phyloP scores from a whole-genome alignment of 2,888 invertebrate genomes.

The Diachrysia chrysitis region DNA sequence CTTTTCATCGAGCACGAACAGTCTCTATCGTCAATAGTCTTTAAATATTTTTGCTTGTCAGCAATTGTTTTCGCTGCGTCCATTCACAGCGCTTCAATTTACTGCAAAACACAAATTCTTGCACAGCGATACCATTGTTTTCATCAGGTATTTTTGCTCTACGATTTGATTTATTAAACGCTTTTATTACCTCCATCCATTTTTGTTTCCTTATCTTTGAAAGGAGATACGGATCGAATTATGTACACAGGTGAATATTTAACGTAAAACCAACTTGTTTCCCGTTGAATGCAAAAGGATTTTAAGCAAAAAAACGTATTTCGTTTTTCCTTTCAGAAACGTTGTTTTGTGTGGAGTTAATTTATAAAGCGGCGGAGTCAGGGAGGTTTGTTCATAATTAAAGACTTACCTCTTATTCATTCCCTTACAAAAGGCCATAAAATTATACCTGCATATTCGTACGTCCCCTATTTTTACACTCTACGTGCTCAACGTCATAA shows the following conservation, averaged over 20 bases:
- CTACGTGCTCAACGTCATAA: slow-evolving; percentile 80
- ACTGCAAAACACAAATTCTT: slow-evolving; percentile 56
- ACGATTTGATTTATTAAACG: slow-evolving; percentile 61
- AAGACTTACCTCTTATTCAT: slow-evolving; percentile 81
- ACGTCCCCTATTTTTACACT: slow-evolving; percentile 78
- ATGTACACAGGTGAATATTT: slow-evolving; percentile 47
- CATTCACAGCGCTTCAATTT: slow-evolving; percentile 60
- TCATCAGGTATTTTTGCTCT: slow-evolving; percentile 56
- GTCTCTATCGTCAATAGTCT: slow-evolving; percentile 23
- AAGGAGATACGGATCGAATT: slow-evolving; percentile 58
- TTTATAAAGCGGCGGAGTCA: slow-evolving; percentile 69
- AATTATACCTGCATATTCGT: slow-evolving; percentile 84
- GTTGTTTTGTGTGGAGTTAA: slow-evolving; percentile 72
- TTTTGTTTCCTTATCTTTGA: slow-evolving; percentile 57
- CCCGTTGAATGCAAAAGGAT: slow-evolving; percentile 56
- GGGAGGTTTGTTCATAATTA: slow-evolving; percentile 79
- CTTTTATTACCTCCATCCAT: slow-evolving; percentile 54
- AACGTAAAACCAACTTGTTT: slow-evolving; percentile 53
- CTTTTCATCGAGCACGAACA: slow-evolving; percentile 20
- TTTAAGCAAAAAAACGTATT: slow-evolving; percentile 54
- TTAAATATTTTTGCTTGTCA: slow-evolving; percentile 54
- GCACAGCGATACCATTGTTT: slow-evolving; percentile 59
- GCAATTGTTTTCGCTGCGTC: slow-evolving; percentile 51
- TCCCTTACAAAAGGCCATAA: slow-evolving; percentile 79
- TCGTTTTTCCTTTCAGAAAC: slow-evolving; percentile 63